Evolutionary conservation across 2,888 invertebrate species (phyloP), one percentile per base, ranked within the genome.

Genomic region (Dryobotodes eremita): DNA sequence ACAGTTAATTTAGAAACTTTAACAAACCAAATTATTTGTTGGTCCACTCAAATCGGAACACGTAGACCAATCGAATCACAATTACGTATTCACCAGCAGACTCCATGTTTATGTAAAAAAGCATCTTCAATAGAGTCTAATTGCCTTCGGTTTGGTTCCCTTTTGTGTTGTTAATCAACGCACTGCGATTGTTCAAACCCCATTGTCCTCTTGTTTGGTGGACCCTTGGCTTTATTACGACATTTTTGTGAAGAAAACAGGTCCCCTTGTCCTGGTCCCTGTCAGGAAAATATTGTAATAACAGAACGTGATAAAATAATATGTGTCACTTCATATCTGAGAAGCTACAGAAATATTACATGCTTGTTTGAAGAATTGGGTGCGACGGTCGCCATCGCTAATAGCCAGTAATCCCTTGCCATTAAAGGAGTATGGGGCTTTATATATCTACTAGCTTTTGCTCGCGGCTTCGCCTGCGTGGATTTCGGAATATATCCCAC

Each of bases 121-220:
- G 46, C 78, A 86, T 86, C 85, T 89, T 88, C 86, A 82, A 86
- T 88, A 83, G 82, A 86, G 79, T 87, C 90, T 92, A 93, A 94
- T 93, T 94, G 90, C 87, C 88, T 91, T 92, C 88, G 74, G 89
- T 89, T 89, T 85, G 85, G 82, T 70, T 88, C 86, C 82, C 91
- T 89, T 92, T 94, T 93, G 92, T 93, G 86, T 91, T 92, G 91
- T 90, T 93, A 94, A 94, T 93, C 91, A 92, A 91, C 88, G 80
- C 78, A 82, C 83, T 86, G 80, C 85, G 87, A 90, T 92, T 91
- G 89, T 91, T 89, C 89, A 80, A 75, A 76, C 76, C 73, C 87
- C 77, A 90, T 91, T 91, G 91, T 92, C 83, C 83, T 80, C 48
- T 46, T 79, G 85, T 79, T 86, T 86, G 79, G 86, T 68, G 83